Conservation (phyloP, 2,888 invertebrate genomes). For the Crepidodera aurea region DNA sequence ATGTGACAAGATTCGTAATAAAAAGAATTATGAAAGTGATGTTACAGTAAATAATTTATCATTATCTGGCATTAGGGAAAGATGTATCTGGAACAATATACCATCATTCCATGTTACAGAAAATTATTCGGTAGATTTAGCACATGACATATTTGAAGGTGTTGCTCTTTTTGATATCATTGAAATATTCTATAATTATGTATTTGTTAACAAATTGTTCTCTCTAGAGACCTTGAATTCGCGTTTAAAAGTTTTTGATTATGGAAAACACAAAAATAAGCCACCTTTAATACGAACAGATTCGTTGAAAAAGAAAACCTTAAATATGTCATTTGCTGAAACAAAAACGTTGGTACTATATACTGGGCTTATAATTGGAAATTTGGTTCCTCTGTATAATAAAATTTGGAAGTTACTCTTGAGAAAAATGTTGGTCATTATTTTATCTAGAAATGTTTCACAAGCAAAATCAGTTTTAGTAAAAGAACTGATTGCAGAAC, state of each 20-base stretch:
- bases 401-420: constrained; percentile 37
- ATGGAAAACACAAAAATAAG: constrained; percentile 30
- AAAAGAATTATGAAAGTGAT: constrained; percentile 35
- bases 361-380: constrained; percentile 38
- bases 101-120: constrained; percentile 39
- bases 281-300: constrained; percentile 36
- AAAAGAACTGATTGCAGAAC: constrained; percentile 28
- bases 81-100: constrained; percentile 35
- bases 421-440: constrained; percentile 31
- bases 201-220: constrained; percentile 32
- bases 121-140: constrained; percentile 41
- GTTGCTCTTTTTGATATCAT: constrained; percentile 37
- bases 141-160: too few species aligned
- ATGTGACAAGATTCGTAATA: too few species aligned
- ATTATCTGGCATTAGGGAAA: constrained; percentile 38
- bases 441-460: constrained; percentile 17
- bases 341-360: constrained; percentile 35
- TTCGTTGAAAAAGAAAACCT: constrained; percentile 31
- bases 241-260: constrained; percentile 23
- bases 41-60: constrained; percentile 25
- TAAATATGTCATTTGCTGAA: constrained; percentile 41
- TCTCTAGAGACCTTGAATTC: constrained; percentile 34
- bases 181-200: constrained; percentile 32
- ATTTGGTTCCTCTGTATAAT: constrained; percentile 37
- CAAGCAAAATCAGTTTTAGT: constrained; percentile 15